Evolutionary conservation across 53 echinoderm and acorn worm species (phyloP).

Genomic region (Mesocentrotus franciscanus): DNA sequence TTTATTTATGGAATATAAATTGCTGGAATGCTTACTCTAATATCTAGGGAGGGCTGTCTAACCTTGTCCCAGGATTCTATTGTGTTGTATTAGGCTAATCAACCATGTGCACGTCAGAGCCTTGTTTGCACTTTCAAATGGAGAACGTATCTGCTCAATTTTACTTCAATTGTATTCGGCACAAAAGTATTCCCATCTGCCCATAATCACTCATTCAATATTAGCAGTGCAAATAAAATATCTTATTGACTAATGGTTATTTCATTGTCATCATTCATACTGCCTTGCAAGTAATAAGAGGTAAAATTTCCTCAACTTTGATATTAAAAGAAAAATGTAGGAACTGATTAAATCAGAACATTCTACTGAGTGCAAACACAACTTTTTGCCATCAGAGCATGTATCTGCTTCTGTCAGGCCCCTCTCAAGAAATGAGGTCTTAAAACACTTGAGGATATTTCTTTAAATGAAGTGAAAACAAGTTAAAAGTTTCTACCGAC

Average conservation of each 20-base stretch:
- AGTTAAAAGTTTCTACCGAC: background rate
- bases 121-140: slow-evolving; percentile 15
- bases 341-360: background rate
- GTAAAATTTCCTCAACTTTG: background rate
- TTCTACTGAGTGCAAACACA: background rate
- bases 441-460: background rate
- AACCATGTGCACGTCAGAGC: background rate
- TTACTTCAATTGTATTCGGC: background rate
- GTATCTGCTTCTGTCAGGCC: background rate
- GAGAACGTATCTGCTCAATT: background rate
- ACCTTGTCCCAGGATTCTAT: background rate
- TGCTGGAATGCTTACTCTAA: slow-evolving; percentile 25
- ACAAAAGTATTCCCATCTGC: background rate
- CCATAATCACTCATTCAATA: slow-evolving; percentile 16
- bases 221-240: background rate
- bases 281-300: background rate
- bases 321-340: background rate
- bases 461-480: background rate
- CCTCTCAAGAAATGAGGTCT: background rate
- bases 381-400: background rate
- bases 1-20: slow-evolving; percentile 54
- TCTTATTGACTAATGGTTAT: background rate
- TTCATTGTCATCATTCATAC: background rate
- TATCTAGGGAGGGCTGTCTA: background rate
- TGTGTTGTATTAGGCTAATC: slow-evolving; percentile 17